Conservation (phyloP, 2,797 vertebrate genomes). For the Decapterus maruadsi region DNA sequence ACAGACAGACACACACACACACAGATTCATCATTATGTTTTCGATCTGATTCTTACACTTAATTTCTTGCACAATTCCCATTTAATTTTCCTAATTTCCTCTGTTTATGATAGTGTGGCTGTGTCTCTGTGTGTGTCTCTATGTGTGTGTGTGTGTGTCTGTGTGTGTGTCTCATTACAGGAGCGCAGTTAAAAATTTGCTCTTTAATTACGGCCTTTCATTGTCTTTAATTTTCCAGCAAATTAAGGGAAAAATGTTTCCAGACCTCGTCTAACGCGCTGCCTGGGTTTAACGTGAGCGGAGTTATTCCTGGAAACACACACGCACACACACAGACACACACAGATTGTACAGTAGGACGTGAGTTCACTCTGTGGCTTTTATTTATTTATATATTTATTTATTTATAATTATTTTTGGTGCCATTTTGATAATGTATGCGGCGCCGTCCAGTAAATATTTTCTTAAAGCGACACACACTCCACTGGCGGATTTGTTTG, state of each 20-base stretch:
- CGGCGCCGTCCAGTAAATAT: conserved; percentile 42
- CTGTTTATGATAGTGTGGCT: conserved; percentile 1
- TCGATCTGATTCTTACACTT: not conserved
- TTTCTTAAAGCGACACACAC: conserved; percentile 43
- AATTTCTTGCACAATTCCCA: not conserved
- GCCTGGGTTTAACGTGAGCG: not conserved
- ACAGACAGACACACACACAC: too few species aligned
- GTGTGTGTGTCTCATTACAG: not conserved
- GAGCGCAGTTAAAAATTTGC: not conserved
- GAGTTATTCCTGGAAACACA: conserved; percentile 12
- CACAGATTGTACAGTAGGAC: conserved; percentile 15
- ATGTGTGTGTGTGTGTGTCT: not conserved
- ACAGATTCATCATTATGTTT: conserved; percentile 25
- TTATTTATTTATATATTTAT: too few species aligned
- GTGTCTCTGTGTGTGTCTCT: not conserved
- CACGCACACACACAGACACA: not conserved
- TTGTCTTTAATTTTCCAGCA: not conserved
- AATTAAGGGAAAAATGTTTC: not conserved
- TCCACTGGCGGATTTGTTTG: conserved; percentile 32
- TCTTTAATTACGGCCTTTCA: conserved; percentile 5
- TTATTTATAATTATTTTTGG: not conserved
- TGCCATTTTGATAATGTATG: conserved; percentile 51
- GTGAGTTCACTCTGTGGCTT: conserved; percentile 27
- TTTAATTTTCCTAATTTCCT: not conserved
- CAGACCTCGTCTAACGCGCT: not conserved